Evolutionary conservation across 2,113 vertebrate species (phyloP).

Genomic region (Andinoacara biseriatus): DNA sequence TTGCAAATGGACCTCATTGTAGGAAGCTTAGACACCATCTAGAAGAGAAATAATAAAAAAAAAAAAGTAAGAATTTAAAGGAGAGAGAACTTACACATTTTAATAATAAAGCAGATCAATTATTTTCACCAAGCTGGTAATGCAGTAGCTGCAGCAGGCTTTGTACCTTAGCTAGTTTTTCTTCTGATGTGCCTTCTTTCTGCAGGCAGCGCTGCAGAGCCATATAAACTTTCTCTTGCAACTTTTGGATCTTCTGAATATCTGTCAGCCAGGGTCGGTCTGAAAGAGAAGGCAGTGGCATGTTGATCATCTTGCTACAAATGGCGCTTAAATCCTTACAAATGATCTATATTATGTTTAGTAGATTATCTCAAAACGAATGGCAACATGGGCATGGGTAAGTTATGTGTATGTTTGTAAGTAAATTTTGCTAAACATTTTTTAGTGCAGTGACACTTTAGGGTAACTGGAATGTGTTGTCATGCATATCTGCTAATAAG

Average conservation of each 20-base stretch:
- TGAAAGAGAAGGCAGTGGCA: conserved; percentile 31
- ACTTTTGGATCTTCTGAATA: conserved; percentile 88
- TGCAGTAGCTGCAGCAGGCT: not conserved
- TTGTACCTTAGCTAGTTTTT: conserved; percentile 88
- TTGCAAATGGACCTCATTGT: conserved; percentile 91
- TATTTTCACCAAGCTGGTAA: not conserved
- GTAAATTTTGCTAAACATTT: no score
- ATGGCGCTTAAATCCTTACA: no score
- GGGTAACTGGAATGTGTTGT: no score
- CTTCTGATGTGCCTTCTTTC: conserved; percentile 82
- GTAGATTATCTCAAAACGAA: no score
- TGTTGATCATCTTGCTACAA: not conserved
- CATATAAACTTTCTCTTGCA: conserved; percentile 89
- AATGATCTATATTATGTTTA: no score
- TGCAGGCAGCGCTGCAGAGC: conserved; percentile 88
- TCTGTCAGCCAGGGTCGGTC: conserved; percentile 89
- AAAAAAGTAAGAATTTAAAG: not conserved
- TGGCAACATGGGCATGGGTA: no score
- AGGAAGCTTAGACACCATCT: conserved; percentile 91
- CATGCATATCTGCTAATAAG: no score
- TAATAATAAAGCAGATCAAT: not conserved
- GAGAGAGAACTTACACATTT: not conserved
- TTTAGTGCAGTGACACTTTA: no score
- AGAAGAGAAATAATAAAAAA: not conserved
- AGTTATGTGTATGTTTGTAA: no score